Conservation (phyloP, 2,113 vertebrate genomes). For the Pteropus alecto region DNA sequence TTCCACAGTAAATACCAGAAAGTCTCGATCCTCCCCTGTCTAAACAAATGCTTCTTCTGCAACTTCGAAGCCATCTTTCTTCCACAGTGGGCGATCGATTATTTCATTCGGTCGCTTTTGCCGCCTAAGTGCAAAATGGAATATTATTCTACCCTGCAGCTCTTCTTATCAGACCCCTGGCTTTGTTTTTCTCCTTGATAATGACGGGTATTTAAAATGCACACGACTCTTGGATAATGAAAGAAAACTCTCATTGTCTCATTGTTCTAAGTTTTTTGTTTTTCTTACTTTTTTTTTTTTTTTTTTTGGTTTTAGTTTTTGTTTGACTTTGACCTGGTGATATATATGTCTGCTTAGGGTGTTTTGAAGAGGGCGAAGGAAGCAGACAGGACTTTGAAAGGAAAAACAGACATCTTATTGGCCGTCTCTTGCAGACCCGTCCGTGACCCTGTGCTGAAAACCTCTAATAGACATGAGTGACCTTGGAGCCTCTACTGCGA, state of each 20-base stretch:
- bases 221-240: slow-evolving; percentile 74
- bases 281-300: not conserved
- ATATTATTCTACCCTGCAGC: slow-evolving; percentile 60
- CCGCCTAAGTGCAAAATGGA: slow-evolving; percentile 71
- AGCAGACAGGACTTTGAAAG: slow-evolving; percentile 77
- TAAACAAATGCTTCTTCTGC: slow-evolving; percentile 15
- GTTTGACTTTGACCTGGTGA: slow-evolving; percentile 77
- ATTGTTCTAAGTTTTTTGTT: slow-evolving; percentile 45
- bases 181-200: slow-evolving; percentile 74
- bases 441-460: slow-evolving; percentile 68
- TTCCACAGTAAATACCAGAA: slow-evolving; percentile 63
- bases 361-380: slow-evolving; percentile 75
- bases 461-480: slow-evolving; percentile 60
- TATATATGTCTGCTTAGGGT: slow-evolving; percentile 79
- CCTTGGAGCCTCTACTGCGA: not conserved
- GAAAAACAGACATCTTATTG: slow-evolving; percentile 76
- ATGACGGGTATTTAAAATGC: slow-evolving; percentile 78
- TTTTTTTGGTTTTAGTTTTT: not conserved
- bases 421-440: slow-evolving; percentile 65
- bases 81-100: slow-evolving; percentile 71
- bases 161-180: slow-evolving; percentile 70
- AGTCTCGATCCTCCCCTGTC: slow-evolving; percentile 35
- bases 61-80: slow-evolving; percentile 65
- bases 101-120: slow-evolving; percentile 59
- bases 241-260: slow-evolving; percentile 81